Evolutionary conservation across 2,888 invertebrate genomes (phyloP).

Genomic region (Caradrina clavipalpis): DNA sequence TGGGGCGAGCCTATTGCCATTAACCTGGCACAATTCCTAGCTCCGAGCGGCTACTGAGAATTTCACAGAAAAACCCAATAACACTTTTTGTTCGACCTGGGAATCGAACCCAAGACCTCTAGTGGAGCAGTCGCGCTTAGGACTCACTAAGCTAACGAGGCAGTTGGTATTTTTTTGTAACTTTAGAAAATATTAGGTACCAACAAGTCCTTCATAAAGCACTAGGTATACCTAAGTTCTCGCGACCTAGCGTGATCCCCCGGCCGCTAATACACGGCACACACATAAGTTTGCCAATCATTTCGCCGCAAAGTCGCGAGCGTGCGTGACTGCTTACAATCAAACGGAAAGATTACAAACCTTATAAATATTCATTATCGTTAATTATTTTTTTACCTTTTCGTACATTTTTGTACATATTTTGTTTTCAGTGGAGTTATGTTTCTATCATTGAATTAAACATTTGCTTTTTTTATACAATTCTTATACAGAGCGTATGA

Average conservation of each 20-base stretch:
- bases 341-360: constrained; percentile 64
- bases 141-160: no score
- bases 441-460: constrained; percentile 33
- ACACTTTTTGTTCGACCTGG: no score
- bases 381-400: constrained; percentile 65
- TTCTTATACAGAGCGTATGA: no score
- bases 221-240: background rate
- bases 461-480: background rate
- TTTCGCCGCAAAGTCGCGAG: constrained; percentile 45
- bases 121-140: no score
- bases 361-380: constrained; percentile 66
- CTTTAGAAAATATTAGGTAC: no score
- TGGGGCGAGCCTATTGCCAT: no score
- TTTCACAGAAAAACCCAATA: no score
- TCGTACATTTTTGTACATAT: constrained; percentile 32
- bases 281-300: constrained; percentile 57
- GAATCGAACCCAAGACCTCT: no score
- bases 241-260: constrained; percentile 28
- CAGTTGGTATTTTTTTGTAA: no score
- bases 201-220: background rate
- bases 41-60: no score
- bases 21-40: no score
- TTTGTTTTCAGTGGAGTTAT: constrained; percentile 29
- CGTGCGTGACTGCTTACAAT: constrained; percentile 66
- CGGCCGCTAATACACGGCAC: constrained; percentile 21